These are phyloP conservation scores for Cossypha dichroa DNA, from an alignment of 2,797 vertebrate genomes.

Conservation along the genomic window DNA sequence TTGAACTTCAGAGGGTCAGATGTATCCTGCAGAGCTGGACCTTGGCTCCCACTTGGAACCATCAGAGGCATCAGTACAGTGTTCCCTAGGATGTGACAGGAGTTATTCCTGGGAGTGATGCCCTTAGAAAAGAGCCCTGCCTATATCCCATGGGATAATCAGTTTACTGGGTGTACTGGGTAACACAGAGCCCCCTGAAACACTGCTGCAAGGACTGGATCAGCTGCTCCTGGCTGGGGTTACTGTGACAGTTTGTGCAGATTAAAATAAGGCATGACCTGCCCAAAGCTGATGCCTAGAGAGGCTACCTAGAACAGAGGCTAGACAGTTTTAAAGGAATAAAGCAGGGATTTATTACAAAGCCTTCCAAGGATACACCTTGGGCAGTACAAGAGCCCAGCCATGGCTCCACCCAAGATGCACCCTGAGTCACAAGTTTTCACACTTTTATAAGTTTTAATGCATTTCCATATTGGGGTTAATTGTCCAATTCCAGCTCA, in stretches of 20 bases:
- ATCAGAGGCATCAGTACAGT: background rate
- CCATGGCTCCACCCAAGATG: too few species aligned
- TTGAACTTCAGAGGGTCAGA: background rate
- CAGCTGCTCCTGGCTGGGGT: background rate
- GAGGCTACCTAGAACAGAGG: too few species aligned
- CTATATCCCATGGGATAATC: background rate
- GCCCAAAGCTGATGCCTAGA: background rate
- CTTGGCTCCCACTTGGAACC: background rate
- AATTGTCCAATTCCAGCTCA: too few species aligned
- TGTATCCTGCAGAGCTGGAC: background rate
- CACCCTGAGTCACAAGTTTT: too few species aligned
- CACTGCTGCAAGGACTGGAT: background rate
- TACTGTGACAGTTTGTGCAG: background rate
- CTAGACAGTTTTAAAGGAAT: too few species aligned
- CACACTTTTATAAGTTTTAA: too few species aligned
- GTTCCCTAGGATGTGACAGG: background rate
- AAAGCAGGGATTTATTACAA: too few species aligned
- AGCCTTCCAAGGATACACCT: too few species aligned
- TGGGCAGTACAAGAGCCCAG: too few species aligned
- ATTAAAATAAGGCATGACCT: background rate
- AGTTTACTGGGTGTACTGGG: background rate
- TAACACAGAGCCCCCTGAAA: accelerated
- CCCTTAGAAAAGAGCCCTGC: background rate
- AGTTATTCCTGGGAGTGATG: background rate
- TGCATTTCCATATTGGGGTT: too few species aligned